Evolutionary conservation across 2,888 invertebrate genomes (phyloP), one percentile per base, ranked within the genome.

Genomic region (Andrena praecox): DNA sequence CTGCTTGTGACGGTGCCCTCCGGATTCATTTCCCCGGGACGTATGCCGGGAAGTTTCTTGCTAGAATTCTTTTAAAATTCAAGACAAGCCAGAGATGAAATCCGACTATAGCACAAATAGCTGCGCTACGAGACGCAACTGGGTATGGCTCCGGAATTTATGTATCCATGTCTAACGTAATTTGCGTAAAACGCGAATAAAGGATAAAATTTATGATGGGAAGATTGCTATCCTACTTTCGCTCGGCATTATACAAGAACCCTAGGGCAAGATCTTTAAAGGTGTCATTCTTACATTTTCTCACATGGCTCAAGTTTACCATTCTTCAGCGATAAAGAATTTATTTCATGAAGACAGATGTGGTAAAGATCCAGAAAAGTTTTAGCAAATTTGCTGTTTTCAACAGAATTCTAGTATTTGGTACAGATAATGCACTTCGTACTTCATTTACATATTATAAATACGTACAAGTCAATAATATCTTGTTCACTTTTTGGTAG

Each of bases 161-260:
- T 68, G 74, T 48, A 63, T 52, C 3, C 52, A 24, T 20, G 20
- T 76, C 56, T 54, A 16, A 56, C 33, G 48, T 48, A 71, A 77
- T 77, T 59, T 66, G 48, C 56, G 59, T 77, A 50, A 66, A 59
- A 59, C 59, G 72, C 27, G 64, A 59, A 59, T 66, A 59, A 72
- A n/a, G 12, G 12, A 59, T 66, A 33, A 50, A 64, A 72, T 66
- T 66, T 72, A 72, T 33, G 64, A 35, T 33, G 2, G 50, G 10
- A 16, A 50, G 54, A 62, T 56, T 31, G 54, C 74, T 63, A 63
- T 68, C 31, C 35, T 29, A 20, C 59, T 60, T 27, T 35, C 16
- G n/a, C 16, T 71, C 6, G 48, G 48, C 50, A 56, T 50, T 27
- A 64, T 35, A 31, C 59, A 27, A 54, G 35, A 69, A 42, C 62